Evolutionary conservation across 2,888 invertebrate genomes (phyloP).

Genomic region (Hesperia comma): DNA sequence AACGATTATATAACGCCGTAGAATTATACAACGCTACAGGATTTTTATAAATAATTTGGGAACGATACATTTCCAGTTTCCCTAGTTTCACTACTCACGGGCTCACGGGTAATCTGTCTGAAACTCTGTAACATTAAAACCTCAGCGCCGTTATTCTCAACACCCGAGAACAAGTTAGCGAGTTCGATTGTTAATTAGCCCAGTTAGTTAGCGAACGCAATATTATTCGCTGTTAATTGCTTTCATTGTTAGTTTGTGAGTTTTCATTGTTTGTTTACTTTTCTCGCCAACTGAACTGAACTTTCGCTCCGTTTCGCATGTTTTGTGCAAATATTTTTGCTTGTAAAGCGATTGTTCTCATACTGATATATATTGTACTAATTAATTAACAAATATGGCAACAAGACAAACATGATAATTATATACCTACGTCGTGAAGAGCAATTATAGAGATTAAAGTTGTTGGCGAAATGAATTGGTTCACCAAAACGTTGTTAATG

Average conservation of each 20-base stretch:
- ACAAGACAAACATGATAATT: background rate
- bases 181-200: constrained; percentile 14
- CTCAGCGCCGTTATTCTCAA: background rate
- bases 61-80: too few relatives aligned
- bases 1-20: too few relatives aligned
- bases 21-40: too few relatives aligned
- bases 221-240: background rate
- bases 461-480: too few relatives aligned
- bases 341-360: too few relatives aligned
- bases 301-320: too few relatives aligned
- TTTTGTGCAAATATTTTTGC: too few relatives aligned
- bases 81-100: too few relatives aligned
- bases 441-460: too few relatives aligned
- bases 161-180: constrained; percentile 9
- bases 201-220: constrained; percentile 5
- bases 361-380: background rate
- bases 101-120: background rate
- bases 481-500: too few relatives aligned
- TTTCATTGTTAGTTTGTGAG: constrained; percentile 3
- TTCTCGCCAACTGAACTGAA: background rate
- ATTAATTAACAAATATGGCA: background rate
- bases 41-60: too few relatives aligned
- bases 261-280: constrained; percentile 17
- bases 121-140: background rate
- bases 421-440: too few relatives aligned